Base-by-base conservation (phyloP, 2,113 vertebrate genomes). In the Chrysochloris asiatica region DNA sequence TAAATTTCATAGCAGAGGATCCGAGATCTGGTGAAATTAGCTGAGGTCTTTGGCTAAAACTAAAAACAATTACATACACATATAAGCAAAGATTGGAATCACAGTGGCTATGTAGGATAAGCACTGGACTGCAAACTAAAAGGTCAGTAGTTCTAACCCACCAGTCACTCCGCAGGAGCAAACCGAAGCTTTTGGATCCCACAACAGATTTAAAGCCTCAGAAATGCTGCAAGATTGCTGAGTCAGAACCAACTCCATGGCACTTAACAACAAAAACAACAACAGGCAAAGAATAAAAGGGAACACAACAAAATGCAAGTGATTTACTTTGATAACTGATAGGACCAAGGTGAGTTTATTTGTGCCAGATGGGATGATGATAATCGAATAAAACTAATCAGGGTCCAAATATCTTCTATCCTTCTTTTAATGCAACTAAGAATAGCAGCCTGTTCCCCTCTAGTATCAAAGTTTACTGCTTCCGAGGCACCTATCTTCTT, bases 1-100 rank as follows among this genome's bases (percentile, higher is more conserved):
- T 82, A 71, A 80, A 36, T 76, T 89, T 84, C 48, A 22, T 54
- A 72, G 77, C 65, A 61, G 28, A 92, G 48, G 30, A 13, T 17
- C 89, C 91, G 47, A 83, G 91, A 88, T 86, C 52, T 83, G 48
- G 61, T 72, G 59, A 88, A 94, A 75, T 93, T 65, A 81, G 22
- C 28, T 36, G 90, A 54, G 36, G 56, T 78, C 50, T 69, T 28
- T 41, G 83, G 63, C 54, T 91, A 83, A 88, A 88, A 67, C 48
- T 59, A 22, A n/a, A 61, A 85, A 63, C 16, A 7, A 43, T 83
- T 67, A 24, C 52, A 33, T 61, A 47, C 45, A n/a, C n/a, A 47
- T 50, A 21, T 56, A 22, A 22, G 54, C 12, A 54, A 54, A 56
- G 54, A 56, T n/a, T n/a, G n/a, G n/a, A n/a, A n/a, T n/a, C n/a